Evolutionary conservation across 2,113 vertebrate genomes (phyloP), one percentile per base, ranked within the genome.

Genomic region (Glaucidium brasilianum): DNA sequence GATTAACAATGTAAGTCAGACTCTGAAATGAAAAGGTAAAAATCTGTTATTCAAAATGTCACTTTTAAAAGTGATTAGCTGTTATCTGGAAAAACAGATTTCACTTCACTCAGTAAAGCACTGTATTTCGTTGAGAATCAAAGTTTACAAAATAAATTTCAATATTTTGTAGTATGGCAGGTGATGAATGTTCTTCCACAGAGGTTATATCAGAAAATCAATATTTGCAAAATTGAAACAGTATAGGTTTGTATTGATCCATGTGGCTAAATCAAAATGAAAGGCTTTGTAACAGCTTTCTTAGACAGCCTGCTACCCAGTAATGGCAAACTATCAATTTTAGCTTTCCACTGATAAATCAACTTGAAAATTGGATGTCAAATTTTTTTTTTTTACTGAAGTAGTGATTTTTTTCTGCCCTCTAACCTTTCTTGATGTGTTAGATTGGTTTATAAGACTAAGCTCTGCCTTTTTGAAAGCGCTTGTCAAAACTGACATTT

Each of bases 281-380:
- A 98, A 98, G 98, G 97, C 98, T 99, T 99, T 99, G 98, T 99
- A 99, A 99, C 98, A 97, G 99, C 99, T 99, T 98, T 98, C 97
- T 98, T 94, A 98, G 99, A 99, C 99, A 99, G 98, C 97, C 98
- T 98, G 97, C 98, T 98, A 98, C 98, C 97, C 98, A 96, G 98
- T 99, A 99, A 99, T 99, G 99, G 99, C 99, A 99, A 98, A 98
- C 99, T 99, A 99, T 99, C 99, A 99, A 99, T 99, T 99, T 99
- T 99, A 98, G 99, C 99, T 99, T 99, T 98, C 98, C 97, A 98
- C 99, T 99, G 99, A 99, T 99, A 99, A 99, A 99, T 99, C 99
- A 99, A 98, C 98, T 99, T 99, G 99, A 99, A 99, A 99, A 99
- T 99, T 99, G 99, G 99, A 99, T 99, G 99, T 99, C 99, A 99